phyloP scores from a whole-genome alignment of 2,797 vertebrate genomes.

The Molossus molossus region DNA sequence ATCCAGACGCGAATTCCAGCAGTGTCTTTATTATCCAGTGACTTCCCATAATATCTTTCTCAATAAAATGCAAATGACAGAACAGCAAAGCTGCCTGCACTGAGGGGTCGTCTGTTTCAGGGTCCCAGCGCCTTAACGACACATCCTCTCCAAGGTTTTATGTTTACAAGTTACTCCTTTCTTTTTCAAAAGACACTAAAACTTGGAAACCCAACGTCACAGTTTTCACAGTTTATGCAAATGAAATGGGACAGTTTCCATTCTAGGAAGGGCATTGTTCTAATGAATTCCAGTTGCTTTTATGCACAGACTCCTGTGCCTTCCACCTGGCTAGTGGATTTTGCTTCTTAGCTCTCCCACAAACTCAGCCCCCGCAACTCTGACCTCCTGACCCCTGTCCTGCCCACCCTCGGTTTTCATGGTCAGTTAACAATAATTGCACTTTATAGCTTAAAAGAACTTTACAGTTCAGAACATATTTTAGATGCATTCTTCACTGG shows the following conservation, averaged over 20 bases:
- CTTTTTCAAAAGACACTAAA: slow-evolving; percentile 30
- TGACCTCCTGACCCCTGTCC: not conserved
- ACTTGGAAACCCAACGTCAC: not conserved
- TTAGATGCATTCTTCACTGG: not conserved
- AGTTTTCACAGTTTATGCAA: not conserved
- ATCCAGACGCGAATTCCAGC: not conserved
- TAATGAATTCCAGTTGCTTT: not conserved
- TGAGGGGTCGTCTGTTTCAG: not conserved
- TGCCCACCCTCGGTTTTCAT: not conserved
- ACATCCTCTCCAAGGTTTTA: not conserved
- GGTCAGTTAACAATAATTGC: not conserved
- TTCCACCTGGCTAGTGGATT: not conserved
- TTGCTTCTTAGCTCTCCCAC: not conserved
- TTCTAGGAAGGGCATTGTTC: not conserved
- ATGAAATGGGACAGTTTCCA: not conserved
- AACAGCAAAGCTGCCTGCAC: not conserved
- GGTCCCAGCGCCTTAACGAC: not conserved
- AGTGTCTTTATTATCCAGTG: not conserved
- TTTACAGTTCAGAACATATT: not conserved
- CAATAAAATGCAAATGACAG: slow-evolving; percentile 39
- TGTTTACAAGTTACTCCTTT: not conserved
- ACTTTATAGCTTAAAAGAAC: not conserved
- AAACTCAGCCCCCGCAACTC: not conserved
- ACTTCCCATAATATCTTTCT: slow-evolving; percentile 43
- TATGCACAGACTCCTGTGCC: not conserved